Evolutionary conservation across 2,888 invertebrate genomes (phyloP).

Genomic region (Pollenia amentaria): DNA sequence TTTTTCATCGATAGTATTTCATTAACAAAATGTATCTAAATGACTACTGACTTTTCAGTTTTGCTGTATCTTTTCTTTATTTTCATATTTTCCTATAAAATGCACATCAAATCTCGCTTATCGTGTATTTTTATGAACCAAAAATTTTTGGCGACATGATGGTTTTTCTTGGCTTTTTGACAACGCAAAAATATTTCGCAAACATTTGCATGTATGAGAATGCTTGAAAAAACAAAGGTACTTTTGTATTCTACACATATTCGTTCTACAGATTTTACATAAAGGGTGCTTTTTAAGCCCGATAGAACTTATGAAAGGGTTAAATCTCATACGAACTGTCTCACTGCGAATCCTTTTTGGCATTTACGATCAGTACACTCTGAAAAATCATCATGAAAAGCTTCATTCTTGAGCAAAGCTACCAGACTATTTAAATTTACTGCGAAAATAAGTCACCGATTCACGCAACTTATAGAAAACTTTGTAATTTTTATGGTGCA

Average conservation of each 20-base stretch:
- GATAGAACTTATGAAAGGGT: too few relatives aligned
- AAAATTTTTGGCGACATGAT: slow-evolving; percentile 54
- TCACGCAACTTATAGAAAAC: too few relatives aligned
- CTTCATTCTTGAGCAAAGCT: too few relatives aligned
- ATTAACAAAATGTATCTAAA: slow-evolving; percentile 22
- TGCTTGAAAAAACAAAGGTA: slow-evolving; percentile 6
- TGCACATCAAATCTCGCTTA: slow-evolving; percentile 24
- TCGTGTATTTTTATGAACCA: slow-evolving; percentile 47
- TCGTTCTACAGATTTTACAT: too few relatives aligned
- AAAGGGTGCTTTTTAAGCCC: too few relatives aligned
- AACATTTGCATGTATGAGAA: slow-evolving; percentile 7
- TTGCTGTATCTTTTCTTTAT: background rate
- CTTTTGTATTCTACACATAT: background rate
- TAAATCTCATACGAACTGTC: too few relatives aligned
- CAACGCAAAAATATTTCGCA: slow-evolving; percentile 21
- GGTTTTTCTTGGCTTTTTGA: slow-evolving; percentile 11
- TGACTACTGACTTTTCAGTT: slow-evolving; percentile 23
- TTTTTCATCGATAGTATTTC: background rate
- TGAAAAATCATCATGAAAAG: too few relatives aligned
- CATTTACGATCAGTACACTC: too few relatives aligned
- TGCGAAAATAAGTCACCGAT: too few relatives aligned
- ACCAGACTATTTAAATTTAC: too few relatives aligned
- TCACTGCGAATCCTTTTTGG: too few relatives aligned
- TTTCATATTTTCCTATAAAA: slow-evolving; percentile 5
- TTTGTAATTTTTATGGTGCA: too few relatives aligned